A percentile compares a stretch with the other conserved stretches of the same genome.
Conservation (phyloP, 2,797 vertebrate genomes). For the Halcyon leucocephala region DNA sequence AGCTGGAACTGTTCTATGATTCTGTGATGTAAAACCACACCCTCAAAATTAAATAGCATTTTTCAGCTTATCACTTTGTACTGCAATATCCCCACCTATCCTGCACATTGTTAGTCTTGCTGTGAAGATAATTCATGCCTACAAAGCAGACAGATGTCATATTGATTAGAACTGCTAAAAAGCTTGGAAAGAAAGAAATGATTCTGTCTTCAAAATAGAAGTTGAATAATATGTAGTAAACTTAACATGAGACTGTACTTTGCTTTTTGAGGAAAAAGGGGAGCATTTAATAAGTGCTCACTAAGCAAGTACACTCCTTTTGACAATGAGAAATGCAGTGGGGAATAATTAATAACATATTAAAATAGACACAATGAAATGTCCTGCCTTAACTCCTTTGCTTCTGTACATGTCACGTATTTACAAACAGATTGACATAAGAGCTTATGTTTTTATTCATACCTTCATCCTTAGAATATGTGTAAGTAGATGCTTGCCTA, state of each 20-base stretch:
- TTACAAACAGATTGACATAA: not conserved
- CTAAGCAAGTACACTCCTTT: not conserved
- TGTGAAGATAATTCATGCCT: constrained; percentile 15
- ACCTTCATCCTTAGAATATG: not conserved
- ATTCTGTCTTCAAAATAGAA: constrained; percentile 42
- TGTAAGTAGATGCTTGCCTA: not conserved
- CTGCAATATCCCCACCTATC: not conserved
- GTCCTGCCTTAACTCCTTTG: not conserved
- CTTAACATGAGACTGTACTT: not conserved
- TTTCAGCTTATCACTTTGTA: not conserved
- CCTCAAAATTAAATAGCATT: rapidly evolving
- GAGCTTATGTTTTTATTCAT: not conserved
- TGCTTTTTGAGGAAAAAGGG: not conserved
- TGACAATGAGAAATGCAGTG: not conserved
- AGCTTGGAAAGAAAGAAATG: constrained; percentile 20
- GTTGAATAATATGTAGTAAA: constrained; percentile 39
- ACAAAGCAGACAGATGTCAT: constrained; percentile 26
- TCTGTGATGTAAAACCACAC: rapidly evolving
- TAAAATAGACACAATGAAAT: not conserved
- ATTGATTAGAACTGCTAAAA: constrained; percentile 47
- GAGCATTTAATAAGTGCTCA: not conserved
- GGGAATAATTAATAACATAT: not conserved
- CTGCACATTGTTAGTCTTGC: not conserved
- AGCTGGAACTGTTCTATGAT: no score
- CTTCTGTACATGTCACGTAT: not conserved